Base-by-base conservation (phyloP, 2,113 vertebrate genomes). In the Monopterus albus region DNA sequence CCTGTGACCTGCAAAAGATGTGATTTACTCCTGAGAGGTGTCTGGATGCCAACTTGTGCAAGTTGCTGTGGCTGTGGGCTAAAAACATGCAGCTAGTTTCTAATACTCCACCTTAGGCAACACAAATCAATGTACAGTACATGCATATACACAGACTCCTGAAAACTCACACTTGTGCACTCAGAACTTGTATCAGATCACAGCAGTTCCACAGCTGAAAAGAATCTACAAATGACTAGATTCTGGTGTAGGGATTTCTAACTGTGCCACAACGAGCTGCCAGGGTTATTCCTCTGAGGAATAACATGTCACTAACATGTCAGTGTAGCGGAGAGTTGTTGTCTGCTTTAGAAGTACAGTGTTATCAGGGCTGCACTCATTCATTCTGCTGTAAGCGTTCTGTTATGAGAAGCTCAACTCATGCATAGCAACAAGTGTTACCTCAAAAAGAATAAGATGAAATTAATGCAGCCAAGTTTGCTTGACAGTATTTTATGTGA, bases 1-100 rank as follows among this genome's bases (percentile, higher is more conserved):
- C 60, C 65, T 73, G 4, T 85, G 87, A 91, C 84, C 90, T 28
- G 62, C 73, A 79, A 80, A 81, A 77, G 69, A 28, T 77, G 47
- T 10, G 4, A 43, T 66, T 69, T 72, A 76, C 84, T 80, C 82
- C 35, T 46, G 82, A 83, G 90, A 88, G 56, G 64, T 81, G 71
- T 78, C 83, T 71, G 72, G 68, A 84, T 59, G 80, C 79, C 67
- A 77, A 84, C 66, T 72, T 57, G 67, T 68, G 63, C 67, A 74
- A 84, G 81, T 72, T 83, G 83, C 76, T 76, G 73, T 1, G 18
- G 71, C 81, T 71, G n/a, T 13, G 4, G 76, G 75, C 64, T 82
- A 43, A 74, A 80, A 74, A 78, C 51, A 79, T 35, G 60, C 65
- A 67, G 46, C 70, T 60, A 66, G 66, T 71, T 77, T 72, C 51